Evolutionary conservation across 2,797 vertebrate genomes (phyloP), one percentile per base, ranked within the genome.

Genomic region (Petrocephalus sullivani): DNA sequence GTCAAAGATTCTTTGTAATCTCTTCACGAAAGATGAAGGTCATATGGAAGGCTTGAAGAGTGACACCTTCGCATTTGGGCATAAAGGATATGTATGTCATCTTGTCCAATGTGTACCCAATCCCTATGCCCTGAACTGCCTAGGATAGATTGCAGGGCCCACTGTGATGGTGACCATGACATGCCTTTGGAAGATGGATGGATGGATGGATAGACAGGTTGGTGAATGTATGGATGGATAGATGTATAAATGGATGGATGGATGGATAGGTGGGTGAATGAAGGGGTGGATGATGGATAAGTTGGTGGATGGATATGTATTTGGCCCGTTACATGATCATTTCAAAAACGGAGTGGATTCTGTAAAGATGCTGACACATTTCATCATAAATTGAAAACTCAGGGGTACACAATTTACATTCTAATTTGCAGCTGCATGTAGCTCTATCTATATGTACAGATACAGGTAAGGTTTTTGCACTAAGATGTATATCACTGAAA

Each of bases 1-100:
- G 58, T 87, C 86, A 87, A 87, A 87, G 60, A 53, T 87, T 87
- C 33, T 37, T 49, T 64, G 16, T 87, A 49, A 87, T 64, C 21
- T 64, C 60, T 64, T 37, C 33, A 58, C 60, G 51, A 28, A 33
- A 51, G 67, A 87, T 75, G n/a, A 49, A 87, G 51, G 51, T 78
- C 51, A 78, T 58, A 71, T 58, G 53, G 28, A 87, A 75, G 57
- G 28, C 12, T 5, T 16, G 28, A 8, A 54, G 2, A 41, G 16
- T 37, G 56, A 86, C 2, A 41, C 28, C 54, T 54, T 33, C 84
- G 9, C 16, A 7, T 85, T 58, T 41, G 6, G 54, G 23, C 8
- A 58, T 6, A 33, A n/a, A 19, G 41, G 5, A 16, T 3, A n/a
- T 85, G 84, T 41, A 21, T 58, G 23, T 60, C 33, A n/a, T 46